Base-by-base conservation (phyloP, 2,888 invertebrate genomes). In the Euzetes globulus region DNA sequence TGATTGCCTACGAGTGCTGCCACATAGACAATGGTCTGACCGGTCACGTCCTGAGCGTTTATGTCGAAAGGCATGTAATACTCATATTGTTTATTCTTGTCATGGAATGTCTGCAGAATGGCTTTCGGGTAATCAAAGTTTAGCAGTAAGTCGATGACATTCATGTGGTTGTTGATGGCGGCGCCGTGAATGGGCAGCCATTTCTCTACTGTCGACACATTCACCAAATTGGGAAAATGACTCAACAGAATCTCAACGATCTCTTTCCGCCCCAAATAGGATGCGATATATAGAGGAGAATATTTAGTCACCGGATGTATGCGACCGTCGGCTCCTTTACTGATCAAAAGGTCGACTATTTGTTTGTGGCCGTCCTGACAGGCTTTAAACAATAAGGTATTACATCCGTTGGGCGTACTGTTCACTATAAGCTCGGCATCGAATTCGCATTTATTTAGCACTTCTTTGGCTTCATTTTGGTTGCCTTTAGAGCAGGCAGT, bases 181-280 rank as follows among this genome's bases (percentile, higher is more conserved):
- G 94, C 93, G 9, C 94, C 94, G 85, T 97, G 97, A 27, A 95
- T 85, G 0, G 96, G 95, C 77, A 94, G 84, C 91, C 94, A 93
- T 79, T 90, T 88, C 82, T 95, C 95, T 0, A 94, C 92, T 0
- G 95, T 96, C 78, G 90, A 88, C 84, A 90, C 89, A 87, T 89
- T 84, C 0, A 91, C 88, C 78, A 94, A 87, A 79, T 91, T 89
- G 0, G 95, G 94, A 83, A 92, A 95, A 80, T 89, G 88, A 81
- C 88, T 81, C 13, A 82, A 84, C 79, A 95, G 83, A 77, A 90
- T 82, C 79, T 88, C 88, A 0, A 89, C 90, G 75, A 94, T 90
- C 65, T 90, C 89, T 77, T 85, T 84, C 81, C 91, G 89, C 0
- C 94, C 94, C 81, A 91, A 91, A 80, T 92, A 91, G 77, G 91